phyloP scores from a whole-genome alignment of 2,888 invertebrate genomes.

The Clitarchus hookeri region DNA sequence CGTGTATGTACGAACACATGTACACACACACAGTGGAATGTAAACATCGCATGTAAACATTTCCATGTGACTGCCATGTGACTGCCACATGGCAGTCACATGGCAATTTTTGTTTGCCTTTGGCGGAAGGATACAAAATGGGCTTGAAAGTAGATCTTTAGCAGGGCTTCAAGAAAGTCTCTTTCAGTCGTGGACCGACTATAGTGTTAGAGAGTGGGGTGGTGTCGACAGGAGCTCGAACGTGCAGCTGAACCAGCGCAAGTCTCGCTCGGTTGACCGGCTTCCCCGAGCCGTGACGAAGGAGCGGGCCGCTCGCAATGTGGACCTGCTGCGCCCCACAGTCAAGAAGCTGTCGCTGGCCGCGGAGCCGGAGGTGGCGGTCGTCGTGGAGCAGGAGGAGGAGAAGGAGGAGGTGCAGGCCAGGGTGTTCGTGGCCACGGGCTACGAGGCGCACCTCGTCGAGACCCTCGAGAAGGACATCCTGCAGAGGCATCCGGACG shows the following conservation, averaged over 20 bases:
- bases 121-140: no score
- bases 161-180: no score
- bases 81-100: no score
- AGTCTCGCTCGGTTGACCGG: slow-evolving; percentile 44
- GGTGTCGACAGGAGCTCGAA: slow-evolving; percentile 31
- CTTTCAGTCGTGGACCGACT: no score
- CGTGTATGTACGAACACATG: no score
- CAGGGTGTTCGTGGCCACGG: slow-evolving; percentile 66
- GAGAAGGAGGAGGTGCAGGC: slow-evolving; percentile 49
- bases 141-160: no score
- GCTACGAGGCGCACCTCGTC: slow-evolving; percentile 76
- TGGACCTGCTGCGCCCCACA: slow-evolving; percentile 23
- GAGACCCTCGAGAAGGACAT: slow-evolving; percentile 90
- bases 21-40: no score
- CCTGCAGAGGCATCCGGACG: slow-evolving; percentile 94
- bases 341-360: slow-evolving; percentile 24
- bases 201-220: no score
- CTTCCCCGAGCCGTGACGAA: slow-evolving; percentile 36
- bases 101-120: no score
- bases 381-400: slow-evolving; percentile 40
- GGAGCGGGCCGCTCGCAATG: slow-evolving; percentile 26
- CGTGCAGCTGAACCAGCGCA: slow-evolving; percentile 36
- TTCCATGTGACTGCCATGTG: no score
- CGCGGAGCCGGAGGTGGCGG: slow-evolving; percentile 3
- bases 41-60: no score